Base-by-base conservation (phyloP, 1,140 invertebrate species). In the Heliconius congener region DNA sequence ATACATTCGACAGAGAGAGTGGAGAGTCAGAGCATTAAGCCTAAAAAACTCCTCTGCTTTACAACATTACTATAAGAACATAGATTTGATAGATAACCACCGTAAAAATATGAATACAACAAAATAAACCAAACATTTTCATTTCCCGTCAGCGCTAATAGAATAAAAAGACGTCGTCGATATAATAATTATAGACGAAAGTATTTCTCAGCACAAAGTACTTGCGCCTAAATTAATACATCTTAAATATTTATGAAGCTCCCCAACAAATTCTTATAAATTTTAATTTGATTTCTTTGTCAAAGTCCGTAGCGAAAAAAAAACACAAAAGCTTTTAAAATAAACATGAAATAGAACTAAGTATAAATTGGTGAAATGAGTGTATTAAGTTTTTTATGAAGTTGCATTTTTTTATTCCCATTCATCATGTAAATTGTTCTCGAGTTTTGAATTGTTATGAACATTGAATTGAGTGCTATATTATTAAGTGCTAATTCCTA, bases 151-250 rank as follows among this genome's bases (percentile, higher is more conserved):
- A 66, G 4, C n/a, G 27, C 27, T 66, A 30, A 66, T 66, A 66
- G 23, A 66, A 66, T 66, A 66, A 66, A 66, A 66, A 66, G 60
- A 66, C 60, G 27, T 27, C 60, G 34, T 37, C 60, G 27, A 66
- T 66, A 66, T 66, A 30, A 66, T 66, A 66, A 30, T 66, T 66
- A 66, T 30, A 30, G 60, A 13, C 60, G 27, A 66, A 60, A 66
- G 27, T 66, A 66, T 66, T 66, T 27, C 60, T 66, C 23, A 30
- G 60, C 60, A 27, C 60, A 66, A 27, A 66, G 60, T 66, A 66
- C 60, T 66, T 66, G 60, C 60, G 60, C 60, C 60, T 66, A 66
- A 66, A 66, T 66, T 30, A 66, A 66, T 66, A 66, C 60, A 66
- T 66, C 23, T 66, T 66, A 66, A 66, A 66, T 66, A 66, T 66